Conservation (phyloP, 2,113 vertebrate species). For the Psammodynastes pulverulentus region DNA sequence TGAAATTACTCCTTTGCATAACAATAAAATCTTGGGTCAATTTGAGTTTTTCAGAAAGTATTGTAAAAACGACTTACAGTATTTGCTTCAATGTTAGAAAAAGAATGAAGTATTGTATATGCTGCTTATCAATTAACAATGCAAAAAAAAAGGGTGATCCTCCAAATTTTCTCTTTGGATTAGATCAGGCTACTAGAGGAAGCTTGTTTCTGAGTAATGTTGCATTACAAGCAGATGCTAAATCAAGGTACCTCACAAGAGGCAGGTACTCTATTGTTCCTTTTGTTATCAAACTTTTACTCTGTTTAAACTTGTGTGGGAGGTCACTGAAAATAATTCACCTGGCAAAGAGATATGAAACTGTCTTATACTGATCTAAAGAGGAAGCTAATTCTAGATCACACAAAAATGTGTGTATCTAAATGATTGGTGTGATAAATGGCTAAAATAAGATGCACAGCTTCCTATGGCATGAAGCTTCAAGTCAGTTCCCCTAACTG, state of each 20-base stretch:
- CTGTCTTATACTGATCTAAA: not conserved
- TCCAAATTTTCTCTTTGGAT: not conserved
- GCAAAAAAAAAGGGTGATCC: not conserved
- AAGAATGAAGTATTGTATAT: slow-evolving; percentile 1
- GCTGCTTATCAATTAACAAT: slow-evolving; percentile 34
- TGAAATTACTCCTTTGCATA: not conserved
- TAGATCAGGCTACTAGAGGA: not conserved
- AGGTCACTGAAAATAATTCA: not conserved
- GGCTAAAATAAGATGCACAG: not conserved
- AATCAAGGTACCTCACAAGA: not conserved
- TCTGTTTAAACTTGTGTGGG: not conserved
- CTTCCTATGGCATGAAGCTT: not conserved
- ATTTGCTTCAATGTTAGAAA: slow-evolving; percentile 53
- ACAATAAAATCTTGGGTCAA: slow-evolving; percentile 9
- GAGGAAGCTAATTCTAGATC: not conserved
- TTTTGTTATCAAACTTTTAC: not conserved
- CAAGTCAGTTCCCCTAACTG: not conserved
- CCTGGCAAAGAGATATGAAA: not conserved
- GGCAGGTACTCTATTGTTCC: not conserved
- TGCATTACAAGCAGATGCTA: not conserved
- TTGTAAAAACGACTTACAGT: slow-evolving; percentile 34
- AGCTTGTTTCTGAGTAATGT: not conserved
- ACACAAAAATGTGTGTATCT: not conserved
- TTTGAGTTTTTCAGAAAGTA: slow-evolving; percentile 50
- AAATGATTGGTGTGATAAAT: not conserved